Evolutionary conservation across 2,113 vertebrate genomes (phyloP), one percentile per base, ranked within the genome.

Genomic region (Mola mola): DNA sequence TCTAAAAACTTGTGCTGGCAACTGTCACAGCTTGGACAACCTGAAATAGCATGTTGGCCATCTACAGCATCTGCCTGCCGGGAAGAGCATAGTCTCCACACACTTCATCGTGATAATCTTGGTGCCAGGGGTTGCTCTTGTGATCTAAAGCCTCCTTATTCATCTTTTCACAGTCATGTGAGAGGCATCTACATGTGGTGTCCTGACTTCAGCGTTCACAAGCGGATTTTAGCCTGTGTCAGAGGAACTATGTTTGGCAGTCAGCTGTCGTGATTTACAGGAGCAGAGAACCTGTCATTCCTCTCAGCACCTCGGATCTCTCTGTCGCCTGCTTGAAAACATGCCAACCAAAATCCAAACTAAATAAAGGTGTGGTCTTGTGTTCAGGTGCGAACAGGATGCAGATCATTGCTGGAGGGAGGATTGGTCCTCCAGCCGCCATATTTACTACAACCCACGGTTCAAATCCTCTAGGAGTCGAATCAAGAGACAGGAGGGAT

Each of bases 231-330:
- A 46, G 25, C 70, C 59, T 3, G 25, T 19, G 36, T 62, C 71
- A 68, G 62, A 76, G 28, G 40, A 82, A 72, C 81, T 85, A 83
- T 63, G 77, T 82, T 80, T 87, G 82, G 87, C 79, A 76, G 65
- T 75, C 73, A 83, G 80, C 75, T 81, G 78, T 78, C 81, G 76
- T 51, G 72, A 85, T 80, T 64, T 69, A 49, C 60, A 64, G 15
- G 21, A 43, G 68, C 7, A 11, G 40, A 63, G 46, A 62, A 38
- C 46, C 49, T 11, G 9, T 11, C 58, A 44, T 73, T 67, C 37
- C 60, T 58, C 38, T 57, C 21, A 60, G n/a, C n/a, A n/a, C n/a
- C n/a, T n/a, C n/a, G n/a, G n/a, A n/a, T 29, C 28, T 29, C 5
- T 50, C 34, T 33, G 36, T 69, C 69, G 67, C 50, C 59, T 62